phyloP scores from a whole-genome alignment of 2,113 vertebrate genomes.

The Ageneiosus marmoratus region DNA sequence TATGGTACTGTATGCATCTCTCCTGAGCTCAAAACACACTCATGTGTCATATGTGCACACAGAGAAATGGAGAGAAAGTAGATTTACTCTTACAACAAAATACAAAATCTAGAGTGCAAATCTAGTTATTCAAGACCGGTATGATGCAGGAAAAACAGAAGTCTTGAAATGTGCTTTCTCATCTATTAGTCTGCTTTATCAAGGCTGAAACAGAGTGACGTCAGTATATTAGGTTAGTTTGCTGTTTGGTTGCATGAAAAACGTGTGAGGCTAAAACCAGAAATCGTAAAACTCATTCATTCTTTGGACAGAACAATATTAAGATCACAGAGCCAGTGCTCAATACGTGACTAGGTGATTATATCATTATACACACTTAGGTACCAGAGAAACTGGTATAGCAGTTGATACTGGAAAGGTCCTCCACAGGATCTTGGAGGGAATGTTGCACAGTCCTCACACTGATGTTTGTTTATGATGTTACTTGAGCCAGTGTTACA shows the following conservation, averaged over 20 bases:
- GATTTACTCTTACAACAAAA: neutral
- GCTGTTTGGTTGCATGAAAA: neutral
- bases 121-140: neutral
- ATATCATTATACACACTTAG: no score
- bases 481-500: no score
- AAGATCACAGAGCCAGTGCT: neutral
- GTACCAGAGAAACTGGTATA: no score
- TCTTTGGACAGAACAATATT: neutral
- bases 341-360: neutral
- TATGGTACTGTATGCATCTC: conserved; percentile 66
- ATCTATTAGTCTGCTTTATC: neutral
- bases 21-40: neutral
- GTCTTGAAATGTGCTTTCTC: neutral
- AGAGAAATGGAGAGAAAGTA: neutral
- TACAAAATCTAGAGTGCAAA: neutral
- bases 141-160: neutral
- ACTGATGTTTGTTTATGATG: no score
- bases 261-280: neutral
- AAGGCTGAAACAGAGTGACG: neutral
- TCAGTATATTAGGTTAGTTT: no score
- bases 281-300: neutral
- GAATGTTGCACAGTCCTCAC: no score
- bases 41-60: neutral
- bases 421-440: no score
- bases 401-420: no score